These are phyloP conservation scores for Drosophila suzukii DNA, from an alignment of 1,140 invertebrate species.

Conservation along the genomic window DNA sequence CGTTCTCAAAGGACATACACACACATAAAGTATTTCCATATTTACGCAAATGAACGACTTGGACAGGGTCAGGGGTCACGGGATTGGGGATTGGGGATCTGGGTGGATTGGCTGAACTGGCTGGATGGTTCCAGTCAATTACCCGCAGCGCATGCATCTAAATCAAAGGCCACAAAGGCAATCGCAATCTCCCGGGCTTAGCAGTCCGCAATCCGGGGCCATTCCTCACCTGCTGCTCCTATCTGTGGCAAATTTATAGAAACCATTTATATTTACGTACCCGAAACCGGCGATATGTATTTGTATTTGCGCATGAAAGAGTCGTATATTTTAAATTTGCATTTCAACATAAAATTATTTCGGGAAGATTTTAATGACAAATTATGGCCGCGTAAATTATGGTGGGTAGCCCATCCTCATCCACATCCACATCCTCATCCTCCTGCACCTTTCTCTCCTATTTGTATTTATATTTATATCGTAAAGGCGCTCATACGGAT, in stretches of 20 bases:
- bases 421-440: neutral
- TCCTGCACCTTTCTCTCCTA: constrained; percentile 21
- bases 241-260: constrained; percentile 68
- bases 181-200: constrained; percentile 48
- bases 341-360: constrained; percentile 83
- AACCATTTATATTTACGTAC: constrained; percentile 49
- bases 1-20: constrained; percentile 32
- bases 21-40: constrained; percentile 44
- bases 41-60: constrained; percentile 50
- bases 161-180: constrained; percentile 55
- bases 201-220: constrained; percentile 23
- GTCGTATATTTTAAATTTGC: constrained; percentile 79
- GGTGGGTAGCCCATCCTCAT: constrained; percentile 17
- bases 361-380: constrained; percentile 83
- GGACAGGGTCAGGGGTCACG: constrained; percentile 30
- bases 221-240: constrained; percentile 45
- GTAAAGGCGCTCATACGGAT: constrained; percentile 34
- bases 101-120: constrained; percentile 2
- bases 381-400: constrained; percentile 84
- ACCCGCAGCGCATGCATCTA: constrained; percentile 40
- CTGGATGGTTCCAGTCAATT: constrained; percentile 65
- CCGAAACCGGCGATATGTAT: constrained; percentile 13
- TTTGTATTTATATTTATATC: constrained; percentile 66
- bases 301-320: constrained; percentile 51
- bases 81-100: neutral